Base-by-base conservation (phyloP, 2,888 invertebrate species). In the Apamea epomidion region DNA sequence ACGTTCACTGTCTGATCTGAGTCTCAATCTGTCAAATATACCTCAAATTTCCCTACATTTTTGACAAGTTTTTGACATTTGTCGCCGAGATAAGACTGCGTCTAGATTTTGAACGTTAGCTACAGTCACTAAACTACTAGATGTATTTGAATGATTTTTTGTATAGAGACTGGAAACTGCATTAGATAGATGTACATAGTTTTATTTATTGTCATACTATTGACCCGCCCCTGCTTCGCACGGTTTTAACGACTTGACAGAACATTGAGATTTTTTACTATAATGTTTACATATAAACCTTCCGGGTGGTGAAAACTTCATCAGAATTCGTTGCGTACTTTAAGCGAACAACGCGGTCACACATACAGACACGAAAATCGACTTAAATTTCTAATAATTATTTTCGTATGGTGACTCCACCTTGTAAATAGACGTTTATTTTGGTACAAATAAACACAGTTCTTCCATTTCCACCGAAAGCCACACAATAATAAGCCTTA, bases 401-500 rank as follows among this genome's bases (percentile, higher is more conserved):
- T 25, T 51, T 21, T 70, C 21, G 51, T 32, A 51, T 51, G 8
- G 14, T 51, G 2, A 70, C 48, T 70, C 70, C 21, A 25, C 1
- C 21, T 29, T 70, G 29, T 14, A 48, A 14, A n/a, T 6, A n/a
- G 37, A n/a, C 58, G 18, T 60, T 72, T n/a, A 72, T 60, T 72
- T n/a, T 58, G 72, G n/a, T n/a, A 12, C 37, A 58, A 72, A n/a
- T 60, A n/a, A 72, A 72, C 54, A 37, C 37, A 42, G 77, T 77
- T 84, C 76, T 84, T 71, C 76, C 74, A 76, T 62, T 21, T 16
- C 37, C 64, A 48, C 18, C 37, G 69, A 81, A 84, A 83, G 91
- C 87, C 91, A 90, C 92, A 90, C 91, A 93, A 91, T 91, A 91
- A 85, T 85, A 82, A 90, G 88, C 86, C 87, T 83, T 89, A 90